Evolutionary conservation across 2,113 vertebrate genomes (phyloP), one percentile per base, ranked within the genome.

Genomic region (Pygoscelis antarcticus): DNA sequence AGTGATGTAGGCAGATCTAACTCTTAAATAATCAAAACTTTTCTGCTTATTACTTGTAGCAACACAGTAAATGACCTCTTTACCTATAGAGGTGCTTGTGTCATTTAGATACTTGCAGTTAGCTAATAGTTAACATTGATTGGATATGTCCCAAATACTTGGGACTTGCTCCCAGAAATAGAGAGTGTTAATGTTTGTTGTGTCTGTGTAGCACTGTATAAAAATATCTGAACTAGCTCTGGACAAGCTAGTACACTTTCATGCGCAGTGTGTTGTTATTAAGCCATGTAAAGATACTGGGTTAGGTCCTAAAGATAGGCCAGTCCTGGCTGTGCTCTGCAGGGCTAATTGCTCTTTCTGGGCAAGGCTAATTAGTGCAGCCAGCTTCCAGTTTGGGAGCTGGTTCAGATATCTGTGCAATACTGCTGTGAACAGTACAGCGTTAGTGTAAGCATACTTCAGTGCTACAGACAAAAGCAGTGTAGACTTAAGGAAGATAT

Each of bases 401-500:
- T 55, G 42, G 14, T 86, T 89, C 61, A 69, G 44, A 7, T 74
- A n/a, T 15, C 44, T 78, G 23, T 61, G 60, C 32, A 23, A 2
- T 32, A 62, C 16, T n/a, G 44, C 55, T 76, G 86, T 26, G 66
- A n/a, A 6, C 40, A 65, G 30, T 30, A 27, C 7, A 4, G n/a
- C 0, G 2, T 34, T 34, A 23, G 13, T 9, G 25, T 62, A 30
- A 54, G 70, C 8, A 4, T 40, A 2, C 36, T 51, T 44, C 11
- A 20, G 65, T 32, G 27, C 8, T 51, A 2, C 44, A 61, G 19
- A 11, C 19, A 47, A 52, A 54, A 85, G n/a, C 21, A 23, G 27
- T 4, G 3, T 26, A 46, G n/a, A 10, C 9, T 77, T 66, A 4
- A 0, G 2, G 60, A 64, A 83, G 23, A 32, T 13, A 2, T 0